Base-by-base conservation (phyloP, 2,888 invertebrate species). In the Eupithecia subfuscata region DNA sequence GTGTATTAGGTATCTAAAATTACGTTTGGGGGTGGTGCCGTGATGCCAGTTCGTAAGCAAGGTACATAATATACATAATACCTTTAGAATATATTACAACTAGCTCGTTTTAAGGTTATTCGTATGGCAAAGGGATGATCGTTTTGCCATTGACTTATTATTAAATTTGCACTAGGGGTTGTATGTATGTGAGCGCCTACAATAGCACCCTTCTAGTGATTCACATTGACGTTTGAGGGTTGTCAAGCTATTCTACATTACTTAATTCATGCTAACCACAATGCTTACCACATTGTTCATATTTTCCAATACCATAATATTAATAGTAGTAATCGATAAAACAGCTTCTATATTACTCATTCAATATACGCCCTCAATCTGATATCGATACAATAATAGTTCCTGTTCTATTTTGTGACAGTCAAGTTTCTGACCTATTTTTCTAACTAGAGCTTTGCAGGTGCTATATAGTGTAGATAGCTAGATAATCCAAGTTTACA, bases 1-100 rank as follows among this genome's bases (percentile, higher is more conserved):
- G 85, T 89, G 87, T 87, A 84, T 87, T 90, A 91, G 87, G 90
- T 91, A 90, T 89, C 88, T 88, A 88, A 87, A 88, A 91, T 90
- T 91, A 90, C 90, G 89, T 91, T 90, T 89, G 92, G 92, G 94
- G 94, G 94, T 94, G 94, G 93, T 91, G 90, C 91, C 94, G 95
- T 93, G 94, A 96, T 97, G 96, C 96, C 96, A 92, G 96, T 96
- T 92, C 96, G 96, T 92, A 97, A 97, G 95, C 96, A 97, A 96
- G 96, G 96, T 96, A 30, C 30, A 30, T 30, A 30, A 30, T 30
- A 77, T 12, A 14, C 18, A 11, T 67, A 52, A 43, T 69, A 52
- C 52, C 37, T 37, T 45, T 60, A 37, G 11, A 37, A 52, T 64
- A 37, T 63, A 68, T 48, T 30, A 8, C 4, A 25, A 52, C 43